Evolutionary conservation across 1,140 invertebrate genomes (phyloP).

Genomic region (Drosophila erecta): DNA sequence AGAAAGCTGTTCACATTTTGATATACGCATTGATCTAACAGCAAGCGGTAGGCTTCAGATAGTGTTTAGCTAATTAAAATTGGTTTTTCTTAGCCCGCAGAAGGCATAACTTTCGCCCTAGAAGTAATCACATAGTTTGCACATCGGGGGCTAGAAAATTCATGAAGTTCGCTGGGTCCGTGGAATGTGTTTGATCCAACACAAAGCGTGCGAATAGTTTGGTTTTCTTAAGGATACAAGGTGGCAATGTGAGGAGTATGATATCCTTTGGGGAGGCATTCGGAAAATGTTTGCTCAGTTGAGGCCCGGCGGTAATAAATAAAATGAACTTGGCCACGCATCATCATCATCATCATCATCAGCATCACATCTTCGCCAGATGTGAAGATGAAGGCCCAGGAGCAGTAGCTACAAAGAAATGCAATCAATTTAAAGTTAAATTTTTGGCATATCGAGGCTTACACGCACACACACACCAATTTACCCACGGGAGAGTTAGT

Average conservation of each 20-base stretch:
- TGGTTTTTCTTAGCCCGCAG: neutral
- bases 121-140: constrained; percentile 6
- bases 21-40: too few relatives aligned
- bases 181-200: constrained; percentile 76
- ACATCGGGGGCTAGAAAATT: neutral
- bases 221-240: constrained; percentile 9
- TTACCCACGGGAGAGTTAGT: constrained; percentile 38
- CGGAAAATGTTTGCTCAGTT: constrained; percentile 62
- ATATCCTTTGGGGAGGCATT: constrained; percentile 55
- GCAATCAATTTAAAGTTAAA: constrained; percentile 65
- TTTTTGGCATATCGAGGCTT: constrained; percentile 63
- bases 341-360: constrained; percentile 35
- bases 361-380: neutral
- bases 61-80: neutral
- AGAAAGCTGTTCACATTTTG: too few relatives aligned
- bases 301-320: constrained; percentile 66
- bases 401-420: constrained; percentile 59
- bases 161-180: neutral
- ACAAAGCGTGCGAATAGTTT: constrained; percentile 77
- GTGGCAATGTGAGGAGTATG: neutral
- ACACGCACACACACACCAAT: constrained; percentile 19
- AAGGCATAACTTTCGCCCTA: neutral
- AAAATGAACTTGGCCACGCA: constrained; percentile 62
- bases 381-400: constrained; percentile 20
- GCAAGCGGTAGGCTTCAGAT: too few relatives aligned